Percentiles rank a stretch among this genome's conserved stretches.
These are phyloP conservation scores for Peribatodes rhomboidaria DNA, from an alignment of 2,888 invertebrate genomes.

Conservation along the genomic window DNA sequence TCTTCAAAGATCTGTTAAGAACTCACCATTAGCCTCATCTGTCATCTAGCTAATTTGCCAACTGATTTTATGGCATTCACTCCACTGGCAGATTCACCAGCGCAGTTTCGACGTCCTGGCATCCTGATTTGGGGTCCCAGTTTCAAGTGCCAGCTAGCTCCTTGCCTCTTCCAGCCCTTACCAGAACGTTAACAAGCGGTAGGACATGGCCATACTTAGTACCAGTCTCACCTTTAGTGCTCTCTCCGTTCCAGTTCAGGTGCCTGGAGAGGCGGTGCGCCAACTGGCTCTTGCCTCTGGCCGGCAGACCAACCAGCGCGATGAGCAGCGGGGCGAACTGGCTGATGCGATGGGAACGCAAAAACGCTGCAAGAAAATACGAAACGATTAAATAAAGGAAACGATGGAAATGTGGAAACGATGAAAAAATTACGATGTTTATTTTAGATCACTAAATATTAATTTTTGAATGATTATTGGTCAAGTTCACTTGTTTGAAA, in stretches of 20 bases:
- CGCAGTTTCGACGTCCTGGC: neutral
- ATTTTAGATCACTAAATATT: too few relatives aligned
- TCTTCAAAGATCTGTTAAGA: neutral
- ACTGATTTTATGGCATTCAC: neutral
- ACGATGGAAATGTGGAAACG: neutral
- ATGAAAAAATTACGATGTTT: neutral
- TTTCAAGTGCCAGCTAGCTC: slow-evolving; percentile 3
- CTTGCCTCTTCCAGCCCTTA: slow-evolving; percentile 16
- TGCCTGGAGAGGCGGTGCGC: slow-evolving; percentile 95
- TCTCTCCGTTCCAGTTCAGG: slow-evolving; percentile 96
- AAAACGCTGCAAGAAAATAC: slow-evolving; percentile 74
- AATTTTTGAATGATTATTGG: too few relatives aligned
- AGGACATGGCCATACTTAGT: neutral
- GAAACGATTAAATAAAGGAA: neutral
- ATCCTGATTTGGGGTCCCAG: neutral
- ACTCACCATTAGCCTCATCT: neutral
- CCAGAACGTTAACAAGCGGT: slow-evolving; percentile 17
- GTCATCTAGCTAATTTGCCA: neutral
- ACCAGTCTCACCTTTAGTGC: slow-evolving; percentile 89
- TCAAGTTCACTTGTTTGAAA: too few relatives aligned
- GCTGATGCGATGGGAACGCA: slow-evolving; percentile 80
- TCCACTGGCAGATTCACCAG: neutral
- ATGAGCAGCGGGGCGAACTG: slow-evolving; percentile 91
- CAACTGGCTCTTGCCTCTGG: slow-evolving; percentile 96
- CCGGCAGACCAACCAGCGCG: slow-evolving; percentile 96